Evolutionary conservation across 2,888 invertebrate genomes (phyloP).

Genomic region (Esperia sulphurella): DNA sequence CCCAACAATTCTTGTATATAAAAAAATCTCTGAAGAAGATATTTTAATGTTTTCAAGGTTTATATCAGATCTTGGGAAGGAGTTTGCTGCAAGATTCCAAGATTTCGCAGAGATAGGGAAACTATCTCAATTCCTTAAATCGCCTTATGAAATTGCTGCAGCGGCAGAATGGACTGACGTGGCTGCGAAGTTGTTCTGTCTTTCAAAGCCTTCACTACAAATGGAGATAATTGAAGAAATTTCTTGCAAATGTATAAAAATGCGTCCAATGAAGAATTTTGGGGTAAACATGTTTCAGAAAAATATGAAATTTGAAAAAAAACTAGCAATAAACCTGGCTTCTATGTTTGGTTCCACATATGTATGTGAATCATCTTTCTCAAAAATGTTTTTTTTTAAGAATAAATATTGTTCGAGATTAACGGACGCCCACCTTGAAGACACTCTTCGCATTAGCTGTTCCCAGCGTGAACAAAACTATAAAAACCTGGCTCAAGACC

Average conservation of each 20-base stretch:
- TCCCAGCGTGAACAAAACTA: too few species aligned
- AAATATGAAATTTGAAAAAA: conserved; percentile 12
- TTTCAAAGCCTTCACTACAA: conserved; percentile 14
- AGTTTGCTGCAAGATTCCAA: too few species aligned
- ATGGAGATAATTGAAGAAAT: conserved; percentile 14
- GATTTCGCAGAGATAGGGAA: too few species aligned
- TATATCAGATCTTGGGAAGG: conserved; percentile 13
- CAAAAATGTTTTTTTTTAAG: too few species aligned
- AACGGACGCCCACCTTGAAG: not conserved
- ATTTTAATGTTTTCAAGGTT: conserved; percentile 23
- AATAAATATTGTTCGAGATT: conserved; percentile 9
- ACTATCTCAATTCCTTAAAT: not conserved
- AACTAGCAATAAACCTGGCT: conserved; percentile 12
- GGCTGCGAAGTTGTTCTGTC: conserved; percentile 28
- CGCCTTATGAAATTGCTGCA: conserved; percentile 6
- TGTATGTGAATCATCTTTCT: conserved; percentile 10
- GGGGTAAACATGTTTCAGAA: too few species aligned
- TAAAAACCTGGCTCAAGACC: too few species aligned
- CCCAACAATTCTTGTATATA: too few species aligned
- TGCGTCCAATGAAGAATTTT: conserved; percentile 13
- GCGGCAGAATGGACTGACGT: conserved; percentile 22
- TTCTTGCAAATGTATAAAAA: conserved; percentile 13
- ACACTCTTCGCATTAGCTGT: too few species aligned
- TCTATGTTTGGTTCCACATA: conserved; percentile 12
- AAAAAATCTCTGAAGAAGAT: conserved; percentile 21